phyloP scores from a whole-genome alignment of 2,113 vertebrate genomes.

The Xenopus laevis region DNA sequence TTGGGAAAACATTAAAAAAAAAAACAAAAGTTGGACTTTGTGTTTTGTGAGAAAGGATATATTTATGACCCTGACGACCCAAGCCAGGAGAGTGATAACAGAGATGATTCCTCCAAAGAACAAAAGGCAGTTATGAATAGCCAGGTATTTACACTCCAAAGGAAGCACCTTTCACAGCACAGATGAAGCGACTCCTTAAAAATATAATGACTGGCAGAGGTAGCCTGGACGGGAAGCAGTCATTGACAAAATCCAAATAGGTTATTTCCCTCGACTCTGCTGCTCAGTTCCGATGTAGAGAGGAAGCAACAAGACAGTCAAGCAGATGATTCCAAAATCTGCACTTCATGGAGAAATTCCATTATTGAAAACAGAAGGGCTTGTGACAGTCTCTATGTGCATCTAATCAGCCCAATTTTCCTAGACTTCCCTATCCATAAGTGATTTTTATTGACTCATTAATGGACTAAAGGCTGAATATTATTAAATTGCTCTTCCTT shows the following conservation, averaged over 20 bases:
- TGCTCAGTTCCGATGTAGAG: slow-evolving; percentile 28
- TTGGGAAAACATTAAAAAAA: slow-evolving; percentile 32
- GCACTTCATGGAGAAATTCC: no score
- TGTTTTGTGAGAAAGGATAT: slow-evolving; percentile 35
- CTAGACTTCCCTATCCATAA: no score
- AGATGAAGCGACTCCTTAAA: slow-evolving; percentile 9
- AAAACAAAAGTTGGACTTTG: not conserved
- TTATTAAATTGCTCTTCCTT: no score
- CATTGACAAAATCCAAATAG: slow-evolving; percentile 3
- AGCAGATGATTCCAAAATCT: slow-evolving; percentile 32
- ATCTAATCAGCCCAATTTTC: no score
- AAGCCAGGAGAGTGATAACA: slow-evolving; percentile 38
- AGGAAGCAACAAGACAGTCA: slow-evolving; percentile 23
- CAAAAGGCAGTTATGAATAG: slow-evolving; percentile 24
- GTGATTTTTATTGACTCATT: no score
- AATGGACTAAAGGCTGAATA: no score
- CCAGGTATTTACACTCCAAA: slow-evolving; percentile 24
- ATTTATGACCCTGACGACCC: slow-evolving; percentile 40
- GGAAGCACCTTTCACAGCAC: slow-evolving; percentile 26
- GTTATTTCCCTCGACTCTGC: slow-evolving; percentile 23
- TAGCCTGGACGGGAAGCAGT: slow-evolving; percentile 26
- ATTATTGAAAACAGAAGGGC: no score
- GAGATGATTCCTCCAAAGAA: slow-evolving; percentile 35
- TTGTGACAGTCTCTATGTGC: no score
- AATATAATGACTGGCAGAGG: slow-evolving; percentile 38